Base-by-base conservation (phyloP, 2,888 invertebrate genomes). In the Crioceris asparagi region DNA sequence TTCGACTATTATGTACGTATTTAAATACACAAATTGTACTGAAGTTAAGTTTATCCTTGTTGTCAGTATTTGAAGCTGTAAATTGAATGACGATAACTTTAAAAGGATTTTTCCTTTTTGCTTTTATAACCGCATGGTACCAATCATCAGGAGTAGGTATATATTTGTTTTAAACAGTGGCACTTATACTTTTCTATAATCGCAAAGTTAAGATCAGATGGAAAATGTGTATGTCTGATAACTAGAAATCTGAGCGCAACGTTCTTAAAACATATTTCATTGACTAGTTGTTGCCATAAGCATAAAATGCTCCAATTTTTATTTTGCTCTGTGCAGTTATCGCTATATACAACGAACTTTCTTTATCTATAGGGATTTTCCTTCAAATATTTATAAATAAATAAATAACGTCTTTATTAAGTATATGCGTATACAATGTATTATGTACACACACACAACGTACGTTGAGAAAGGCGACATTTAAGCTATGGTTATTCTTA, bases 261-360 rank as follows among this genome's bases (percentile, higher is more conserved):
- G 23, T 26, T 29, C 17, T 43, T 21, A 33, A 41, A 44, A 18
- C 32, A 15, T 15, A 21, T 27, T 23, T 41, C 38, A 11, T 11
- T 35, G 16, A 46, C 41, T 15, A 48, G 26, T 29, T 43, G 41
- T 27, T 32, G 36, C 41, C 46, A 46, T 18, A 46, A 23, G 16
- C 34, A 36, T 12, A 46, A 17, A n/a, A 44, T 25, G 7, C n/a
- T 11, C 40, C 43, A 47, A 25, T 43, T 45, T 34, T 47, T 45
- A 17, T 45, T 47, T 30, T 45, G 43, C 7, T 43, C 45, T 4
- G 33, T 27, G 29, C 41, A 44, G 36, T 46, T 45, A 31, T 47
- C 43, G n/a, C 34, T 41, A 33, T 36, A 47, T 11, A 40, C 39
- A 21, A 45, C 31, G 2, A 45, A 35, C 14, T 43, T 18, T 27